Evolutionary conservation across 2,888 invertebrate species (phyloP).

Genomic region (Drosophila cracens): DNA sequence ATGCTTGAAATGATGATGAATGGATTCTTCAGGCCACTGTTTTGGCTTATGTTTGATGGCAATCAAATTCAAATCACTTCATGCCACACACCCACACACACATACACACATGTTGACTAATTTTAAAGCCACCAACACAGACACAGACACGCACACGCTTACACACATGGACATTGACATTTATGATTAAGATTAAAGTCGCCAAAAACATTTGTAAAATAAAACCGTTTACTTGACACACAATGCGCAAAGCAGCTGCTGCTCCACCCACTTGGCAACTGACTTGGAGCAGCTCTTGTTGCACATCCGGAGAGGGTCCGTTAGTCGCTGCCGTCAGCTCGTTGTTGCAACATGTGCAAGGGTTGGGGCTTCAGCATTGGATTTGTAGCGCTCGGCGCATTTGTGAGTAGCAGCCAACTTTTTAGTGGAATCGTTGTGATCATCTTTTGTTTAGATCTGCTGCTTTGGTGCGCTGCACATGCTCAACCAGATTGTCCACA

Average conservation of each 20-base stretch:
- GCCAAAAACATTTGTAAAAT: constrained; percentile 70
- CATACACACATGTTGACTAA: constrained; percentile 57
- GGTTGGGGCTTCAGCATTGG: constrained; percentile 48
- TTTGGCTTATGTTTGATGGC: constrained; percentile 29
- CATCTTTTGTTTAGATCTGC: constrained; percentile 38
- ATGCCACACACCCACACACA: constrained; percentile 17
- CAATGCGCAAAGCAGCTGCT: constrained; percentile 8
- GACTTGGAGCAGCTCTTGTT: background rate
- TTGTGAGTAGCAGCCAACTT: constrained; percentile 45
- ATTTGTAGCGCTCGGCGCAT: constrained; percentile 52
- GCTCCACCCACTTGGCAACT: constrained; percentile 15
- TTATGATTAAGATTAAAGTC: constrained; percentile 71
- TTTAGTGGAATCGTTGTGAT: background rate
- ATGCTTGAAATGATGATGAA: constrained; percentile 12
- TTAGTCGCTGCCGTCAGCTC: constrained; percentile 34
- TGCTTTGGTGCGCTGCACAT: constrained; percentile 57
- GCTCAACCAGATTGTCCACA: constrained; percentile 55
- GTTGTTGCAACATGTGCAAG: constrained; percentile 48
- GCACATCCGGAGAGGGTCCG: background rate
- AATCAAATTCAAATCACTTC: constrained; percentile 21
- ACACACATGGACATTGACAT: constrained; percentile 30
- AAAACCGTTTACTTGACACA: constrained; percentile 57
- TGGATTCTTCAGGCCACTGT: constrained; percentile 21
- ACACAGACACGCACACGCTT: constrained; percentile 13
- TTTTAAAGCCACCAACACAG: constrained; percentile 48